Conservation (phyloP, 1,140 invertebrate genomes). For the Drosophila seguyi region DNA sequence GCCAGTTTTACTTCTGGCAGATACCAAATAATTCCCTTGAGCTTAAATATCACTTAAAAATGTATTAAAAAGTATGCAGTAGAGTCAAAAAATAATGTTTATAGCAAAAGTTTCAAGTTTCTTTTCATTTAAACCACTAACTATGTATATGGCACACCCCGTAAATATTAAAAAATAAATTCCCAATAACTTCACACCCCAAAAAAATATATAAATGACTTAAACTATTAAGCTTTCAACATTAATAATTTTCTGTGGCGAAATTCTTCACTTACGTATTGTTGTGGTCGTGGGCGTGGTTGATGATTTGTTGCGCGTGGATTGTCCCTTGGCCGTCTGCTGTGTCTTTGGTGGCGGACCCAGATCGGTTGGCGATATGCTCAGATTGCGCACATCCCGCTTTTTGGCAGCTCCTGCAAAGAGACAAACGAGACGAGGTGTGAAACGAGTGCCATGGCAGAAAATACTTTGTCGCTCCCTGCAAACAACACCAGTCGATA, state of each 20-base stretch:
- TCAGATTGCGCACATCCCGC: slow-evolving; percentile 84
- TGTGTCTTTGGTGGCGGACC: slow-evolving; percentile 84
- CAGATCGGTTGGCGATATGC: slow-evolving; percentile 84
- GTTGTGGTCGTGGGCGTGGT: slow-evolving; percentile 59
- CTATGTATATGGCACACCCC: no score
- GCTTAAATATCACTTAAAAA: background rate
- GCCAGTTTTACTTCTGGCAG: background rate
- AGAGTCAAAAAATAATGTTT: no score
- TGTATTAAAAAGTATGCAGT: background rate
- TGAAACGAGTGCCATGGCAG: slow-evolving; percentile 23
- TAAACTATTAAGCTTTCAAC: slow-evolving; percentile 15
- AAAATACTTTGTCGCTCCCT: slow-evolving; percentile 20
- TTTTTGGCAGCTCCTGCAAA: slow-evolving; percentile 85
- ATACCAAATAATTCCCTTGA: background rate
- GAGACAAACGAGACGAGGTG: slow-evolving; percentile 17
- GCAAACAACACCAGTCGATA: slow-evolving; percentile 29
- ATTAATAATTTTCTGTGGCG: background rate
- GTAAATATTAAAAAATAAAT: slow-evolving; percentile 1
- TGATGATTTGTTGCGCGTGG: slow-evolving; percentile 68
- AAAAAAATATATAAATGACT: background rate
- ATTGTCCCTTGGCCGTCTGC: slow-evolving; percentile 80
- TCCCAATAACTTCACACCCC: background rate
- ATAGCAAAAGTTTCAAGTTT: background rate
- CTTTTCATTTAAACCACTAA: background rate
- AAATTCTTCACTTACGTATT: slow-evolving; percentile 73